Percentiles rank a stretch among this genome's conserved stretches.
These are phyloP conservation scores for Pachyuromys duprasi DNA, from an alignment of 2,797 vertebrate species.

Conservation along the genomic window DNA sequence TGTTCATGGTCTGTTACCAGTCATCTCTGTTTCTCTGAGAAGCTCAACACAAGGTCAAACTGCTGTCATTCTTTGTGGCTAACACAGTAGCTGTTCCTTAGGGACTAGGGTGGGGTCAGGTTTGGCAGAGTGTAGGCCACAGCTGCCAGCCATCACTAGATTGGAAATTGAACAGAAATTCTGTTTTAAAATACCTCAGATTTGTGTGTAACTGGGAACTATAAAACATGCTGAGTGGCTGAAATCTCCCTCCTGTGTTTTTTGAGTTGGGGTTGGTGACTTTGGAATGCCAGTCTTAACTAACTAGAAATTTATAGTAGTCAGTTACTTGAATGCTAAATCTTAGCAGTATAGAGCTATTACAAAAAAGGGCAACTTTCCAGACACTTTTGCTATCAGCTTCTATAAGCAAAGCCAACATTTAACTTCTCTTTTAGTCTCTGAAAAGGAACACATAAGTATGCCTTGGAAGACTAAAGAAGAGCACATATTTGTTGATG, in stretches of 20 bases:
- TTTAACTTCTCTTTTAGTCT: conserved; percentile 4
- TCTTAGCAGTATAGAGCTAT: neutral
- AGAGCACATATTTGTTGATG: conserved; percentile 9
- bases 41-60: neutral
- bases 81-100: neutral
- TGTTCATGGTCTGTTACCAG: neutral
- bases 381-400: neutral
- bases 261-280: neutral
- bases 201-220: conserved; percentile 50
- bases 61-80: conserved; percentile 11
- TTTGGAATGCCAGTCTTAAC: conserved; percentile 48
- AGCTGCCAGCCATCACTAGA: conserved; percentile 47
- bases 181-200: conserved; percentile 42
- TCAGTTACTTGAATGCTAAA: conserved; percentile 12
- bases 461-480: conserved; percentile 28
- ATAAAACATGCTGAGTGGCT: conserved; percentile 48
- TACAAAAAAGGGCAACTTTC: conserved; percentile 16
- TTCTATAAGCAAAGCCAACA: conserved; percentile 33
- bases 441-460: neutral
- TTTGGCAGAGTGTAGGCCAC: conserved; percentile 25
- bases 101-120: conserved; percentile 11
- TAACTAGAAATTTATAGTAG: conserved; percentile 27
- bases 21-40: neutral
- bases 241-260: neutral
- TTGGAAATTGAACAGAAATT: conserved; percentile 41